Evolutionary conservation across 2,113 vertebrate genomes (phyloP).

Genomic region (Leucoraja erinaceus): DNA sequence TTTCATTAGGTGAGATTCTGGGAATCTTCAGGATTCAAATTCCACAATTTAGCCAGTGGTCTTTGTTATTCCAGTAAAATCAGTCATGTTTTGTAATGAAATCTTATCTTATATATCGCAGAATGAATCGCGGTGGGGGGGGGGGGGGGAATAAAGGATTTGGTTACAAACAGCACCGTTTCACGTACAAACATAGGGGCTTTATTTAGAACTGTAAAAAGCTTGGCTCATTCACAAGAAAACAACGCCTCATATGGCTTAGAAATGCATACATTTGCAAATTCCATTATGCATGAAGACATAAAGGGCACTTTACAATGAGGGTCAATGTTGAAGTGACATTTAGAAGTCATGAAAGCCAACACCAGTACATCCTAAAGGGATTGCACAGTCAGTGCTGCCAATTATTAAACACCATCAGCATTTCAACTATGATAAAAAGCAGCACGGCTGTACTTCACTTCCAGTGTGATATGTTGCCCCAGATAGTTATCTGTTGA

Average conservation of each 20-base stretch:
- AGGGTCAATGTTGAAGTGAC: slow-evolving; percentile 35
- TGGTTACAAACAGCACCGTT: not conserved
- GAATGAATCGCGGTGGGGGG: not conserved
- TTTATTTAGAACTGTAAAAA: slow-evolving; percentile 32
- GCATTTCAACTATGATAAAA: slow-evolving; percentile 25
- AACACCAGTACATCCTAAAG: slow-evolving; percentile 18
- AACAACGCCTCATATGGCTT: not conserved
- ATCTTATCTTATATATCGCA: not conserved
- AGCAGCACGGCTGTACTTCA: not conserved
- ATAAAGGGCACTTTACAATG: slow-evolving; percentile 28
- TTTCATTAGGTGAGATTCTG: not conserved
- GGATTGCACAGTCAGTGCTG: slow-evolving; percentile 5
- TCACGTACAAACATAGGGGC: not conserved
- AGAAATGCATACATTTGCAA: slow-evolving; percentile 1
- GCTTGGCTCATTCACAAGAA: not conserved
- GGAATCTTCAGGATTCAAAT: not conserved
- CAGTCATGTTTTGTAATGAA: not conserved
- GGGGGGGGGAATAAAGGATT: not conserved
- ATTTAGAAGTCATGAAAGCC: slow-evolving; percentile 25
- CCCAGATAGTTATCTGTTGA: slow-evolving; percentile 43
- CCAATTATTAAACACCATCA: slow-evolving; percentile 19
- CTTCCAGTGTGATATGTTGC: slow-evolving; percentile 18
- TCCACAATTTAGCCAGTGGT: not conserved
- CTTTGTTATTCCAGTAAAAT: not conserved
- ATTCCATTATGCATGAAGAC: slow-evolving; percentile 14